These are phyloP conservation scores for Butastur rufipennis DNA, from an alignment of 2,113 vertebrate genomes.

Conservation along the genomic window DNA sequence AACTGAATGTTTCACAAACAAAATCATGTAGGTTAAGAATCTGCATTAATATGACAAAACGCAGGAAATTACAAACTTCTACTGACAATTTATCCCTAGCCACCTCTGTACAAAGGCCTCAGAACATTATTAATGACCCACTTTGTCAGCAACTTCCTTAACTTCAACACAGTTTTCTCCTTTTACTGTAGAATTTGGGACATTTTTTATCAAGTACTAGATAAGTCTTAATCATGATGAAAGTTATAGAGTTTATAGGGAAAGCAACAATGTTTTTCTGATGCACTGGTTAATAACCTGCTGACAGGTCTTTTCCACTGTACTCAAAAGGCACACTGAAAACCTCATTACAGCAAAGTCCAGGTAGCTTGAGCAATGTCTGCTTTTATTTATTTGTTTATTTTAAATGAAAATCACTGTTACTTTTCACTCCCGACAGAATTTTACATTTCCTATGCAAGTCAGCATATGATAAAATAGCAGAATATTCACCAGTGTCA, in stretches of 20 bases:
- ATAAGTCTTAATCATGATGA: neutral
- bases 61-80: slow-evolving; percentile 7
- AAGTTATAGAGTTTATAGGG: neutral
- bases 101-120: neutral
- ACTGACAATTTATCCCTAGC: neutral
- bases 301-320: neutral
- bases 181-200: neutral
- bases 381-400: neutral
- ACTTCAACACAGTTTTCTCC: neutral
- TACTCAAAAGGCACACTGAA: neutral
- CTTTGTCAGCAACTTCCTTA: neutral
- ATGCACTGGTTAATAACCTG: neutral
- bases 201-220: neutral
- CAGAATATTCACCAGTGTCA: slow-evolving; percentile 43
- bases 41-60: neutral
- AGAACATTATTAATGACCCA: neutral
- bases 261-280: neutral
- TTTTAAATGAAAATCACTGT: neutral
- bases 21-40: neutral
- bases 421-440: neutral
- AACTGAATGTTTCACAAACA: neutral
- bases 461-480: slow-evolving; percentile 22
- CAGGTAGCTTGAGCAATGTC: neutral
- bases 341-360: neutral
- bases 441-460: neutral